phyloP scores from a whole-genome alignment of 2,888 invertebrate genomes.

The Drosophila limbata region DNA sequence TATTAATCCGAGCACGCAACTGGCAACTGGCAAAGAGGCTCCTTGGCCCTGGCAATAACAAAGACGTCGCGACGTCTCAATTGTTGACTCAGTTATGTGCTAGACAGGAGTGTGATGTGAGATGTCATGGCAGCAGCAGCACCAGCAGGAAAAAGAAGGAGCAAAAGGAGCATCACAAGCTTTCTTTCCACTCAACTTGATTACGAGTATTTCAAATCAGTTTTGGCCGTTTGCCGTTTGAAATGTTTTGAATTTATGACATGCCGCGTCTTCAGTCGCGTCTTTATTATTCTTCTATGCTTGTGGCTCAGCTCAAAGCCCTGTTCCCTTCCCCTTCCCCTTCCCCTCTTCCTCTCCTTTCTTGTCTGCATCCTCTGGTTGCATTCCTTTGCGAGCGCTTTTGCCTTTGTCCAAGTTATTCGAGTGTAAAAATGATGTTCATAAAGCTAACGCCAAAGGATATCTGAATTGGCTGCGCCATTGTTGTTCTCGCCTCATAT shows the following conservation, averaged over 20 bases:
- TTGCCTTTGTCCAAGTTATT: conserved; percentile 69
- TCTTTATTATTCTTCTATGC: conserved; percentile 59
- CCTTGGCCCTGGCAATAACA: conserved; percentile 44
- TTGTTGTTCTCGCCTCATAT: conserved; percentile 21
- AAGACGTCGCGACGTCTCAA: conserved; percentile 69
- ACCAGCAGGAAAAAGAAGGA: not conserved
- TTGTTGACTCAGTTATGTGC: conserved; percentile 46
- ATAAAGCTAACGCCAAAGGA: conserved; percentile 67
- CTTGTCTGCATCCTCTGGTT: conserved; percentile 11
- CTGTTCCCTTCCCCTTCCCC: not conserved
- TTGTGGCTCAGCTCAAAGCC: not conserved
- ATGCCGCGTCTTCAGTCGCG: conserved; percentile 50
- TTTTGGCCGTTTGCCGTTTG: conserved; percentile 42
- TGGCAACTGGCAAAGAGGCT: conserved; percentile 11
- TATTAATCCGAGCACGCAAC: conserved; percentile 45
- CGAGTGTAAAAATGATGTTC: conserved; percentile 66
- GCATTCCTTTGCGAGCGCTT: conserved; percentile 52
- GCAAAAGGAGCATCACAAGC: conserved; percentile 5
- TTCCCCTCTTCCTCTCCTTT: not conserved
- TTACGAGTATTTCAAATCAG: conserved; percentile 67
- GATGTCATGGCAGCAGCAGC: conserved; percentile 14
- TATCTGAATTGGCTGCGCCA: conserved; percentile 49
- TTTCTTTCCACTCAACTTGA: conserved; percentile 56
- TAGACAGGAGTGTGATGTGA: not conserved
- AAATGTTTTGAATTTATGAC: conserved; percentile 77